Base-by-base conservation (phyloP, 2,113 vertebrate genomes). In the Syngnathus scovelli region DNA sequence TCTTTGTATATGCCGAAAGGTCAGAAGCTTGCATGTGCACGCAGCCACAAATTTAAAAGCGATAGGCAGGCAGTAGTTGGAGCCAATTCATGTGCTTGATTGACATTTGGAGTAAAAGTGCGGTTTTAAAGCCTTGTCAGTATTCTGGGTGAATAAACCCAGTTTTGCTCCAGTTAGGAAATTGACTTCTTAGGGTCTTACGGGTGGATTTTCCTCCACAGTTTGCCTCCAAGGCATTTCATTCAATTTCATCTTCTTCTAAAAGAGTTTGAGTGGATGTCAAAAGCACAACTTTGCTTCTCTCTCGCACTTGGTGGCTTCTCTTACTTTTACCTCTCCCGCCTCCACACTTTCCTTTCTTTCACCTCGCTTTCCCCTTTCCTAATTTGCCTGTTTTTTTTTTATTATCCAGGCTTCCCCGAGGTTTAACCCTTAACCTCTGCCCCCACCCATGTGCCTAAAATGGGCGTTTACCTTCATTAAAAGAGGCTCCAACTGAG, bases 401-500 rank as follows among this genome's bases (percentile, higher is more conserved):
- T 13, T 46, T 46, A 7, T 8, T 41, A 7, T 41, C 39, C 1
- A 72, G 77, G 80, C 81, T 85, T 87, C 83, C 81, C 61, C 61
- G 64, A 81, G 83, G 80, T 83, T 85, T 90, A 89, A 90, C 88
- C 88, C 86, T 78, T 85, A 72, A 85, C 77, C 78, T 86, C 72
- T 72, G 67, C 73, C 63, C 86, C 69, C 66, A 21, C 52, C 61
- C 39, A 21, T 43, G 64, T 15, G 64, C 64, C 82, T 85, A 82
- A 81, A 87, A 74, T 76, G 46, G 84, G 79, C 84, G 76, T 83
- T 84, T 69, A 76, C 83, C 71, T 87, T 91, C 81, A 88, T 88
- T 89, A 89, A 89, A 85, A 89, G 78, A 75, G 86, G 82, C 52
- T 86, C 85, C 87, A 64, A 77, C 85, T 88, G 90, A 77, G 88